These are phyloP conservation scores for Thaleichthys pacificus DNA, from an alignment of 2,797 vertebrate species.

Conservation along the genomic window DNA sequence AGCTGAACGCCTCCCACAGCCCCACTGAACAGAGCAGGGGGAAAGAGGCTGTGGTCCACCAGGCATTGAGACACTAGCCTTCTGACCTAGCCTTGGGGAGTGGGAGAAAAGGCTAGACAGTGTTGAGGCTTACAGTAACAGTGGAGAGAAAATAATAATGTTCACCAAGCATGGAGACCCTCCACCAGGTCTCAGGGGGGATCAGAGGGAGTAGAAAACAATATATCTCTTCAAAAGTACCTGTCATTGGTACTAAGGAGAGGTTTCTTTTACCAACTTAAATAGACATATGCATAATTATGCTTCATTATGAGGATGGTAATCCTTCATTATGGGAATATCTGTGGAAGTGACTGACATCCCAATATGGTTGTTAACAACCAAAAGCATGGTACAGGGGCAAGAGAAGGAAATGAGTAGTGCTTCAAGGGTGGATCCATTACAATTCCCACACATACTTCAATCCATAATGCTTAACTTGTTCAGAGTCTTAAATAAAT, in stretches of 20 bases:
- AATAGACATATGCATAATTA: no score
- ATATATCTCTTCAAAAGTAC: no score
- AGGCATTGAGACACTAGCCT: background rate
- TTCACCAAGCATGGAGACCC: background rate
- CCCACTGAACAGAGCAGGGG: background rate
- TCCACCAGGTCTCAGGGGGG: background rate
- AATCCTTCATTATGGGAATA: no score
- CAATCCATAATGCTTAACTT: background rate
- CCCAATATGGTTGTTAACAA: no score
- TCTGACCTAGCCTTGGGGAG: background rate
- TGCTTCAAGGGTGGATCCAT: background rate
- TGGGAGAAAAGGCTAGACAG: background rate
- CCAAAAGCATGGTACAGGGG: no score
- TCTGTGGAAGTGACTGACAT: no score
- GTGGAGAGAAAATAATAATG: background rate
- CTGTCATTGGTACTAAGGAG: no score
- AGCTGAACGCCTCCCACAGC: background rate
- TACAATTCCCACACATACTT: background rate
- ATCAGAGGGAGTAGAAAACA: background rate
- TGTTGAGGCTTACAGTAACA: background rate
- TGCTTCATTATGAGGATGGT: no score
- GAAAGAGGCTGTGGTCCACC: background rate
- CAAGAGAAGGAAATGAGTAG: no score
- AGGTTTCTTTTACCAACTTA: no score
- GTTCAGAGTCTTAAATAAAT: conserved; percentile 9